Base-by-base conservation (phyloP, 2,113 vertebrate genomes). In the Callipepla californica region DNA sequence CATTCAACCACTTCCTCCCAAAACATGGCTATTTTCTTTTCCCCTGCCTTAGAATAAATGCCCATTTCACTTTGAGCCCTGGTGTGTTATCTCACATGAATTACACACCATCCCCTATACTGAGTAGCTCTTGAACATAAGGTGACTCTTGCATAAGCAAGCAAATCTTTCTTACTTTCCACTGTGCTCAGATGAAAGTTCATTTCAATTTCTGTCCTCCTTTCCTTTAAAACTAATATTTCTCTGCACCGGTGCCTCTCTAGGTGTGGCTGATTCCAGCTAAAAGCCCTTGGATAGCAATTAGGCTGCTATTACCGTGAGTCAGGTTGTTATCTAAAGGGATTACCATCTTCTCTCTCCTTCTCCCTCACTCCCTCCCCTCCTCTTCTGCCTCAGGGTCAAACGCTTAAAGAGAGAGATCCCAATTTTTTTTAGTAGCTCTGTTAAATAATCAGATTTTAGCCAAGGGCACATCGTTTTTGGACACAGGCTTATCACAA, bases 311-410 rank as follows among this genome's bases (percentile, higher is more conserved):
- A 83, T 77, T 86, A 83, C n/a, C 34, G 7, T 87, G 87, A 94
- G 50, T 94, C 91, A 94, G 84, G 75, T 66, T 80, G 47, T 94
- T 95, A 94, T 47, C 87, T 94, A 95, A 91, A 90, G 73, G 0
- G 30, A 94, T 96, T 94, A 92, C 61, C 32, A 6, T 77, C 53
- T 63, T 75, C 47, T 84, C 48, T 53, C 48, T 78, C 44, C 45
- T 65, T 44, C 57, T 78, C 30, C 62, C 14, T n/a, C 50, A 51
- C 50, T 51, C 25, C n/a, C 18, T 58, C 58, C 20, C 36, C 38
- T 34, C 10, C n/a, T 74, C 30, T 77, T 67, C 47, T 74, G 34
- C 76, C 68, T 91, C 83, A 65, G 81, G 89, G 89, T 92, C 85
- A 94, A 87, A 45, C 0, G 1, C 67, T 95, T 94, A 91, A 96